phyloP scores from a whole-genome alignment of 2,888 invertebrate genomes.

The Caenorhabditis doughertyi region DNA sequence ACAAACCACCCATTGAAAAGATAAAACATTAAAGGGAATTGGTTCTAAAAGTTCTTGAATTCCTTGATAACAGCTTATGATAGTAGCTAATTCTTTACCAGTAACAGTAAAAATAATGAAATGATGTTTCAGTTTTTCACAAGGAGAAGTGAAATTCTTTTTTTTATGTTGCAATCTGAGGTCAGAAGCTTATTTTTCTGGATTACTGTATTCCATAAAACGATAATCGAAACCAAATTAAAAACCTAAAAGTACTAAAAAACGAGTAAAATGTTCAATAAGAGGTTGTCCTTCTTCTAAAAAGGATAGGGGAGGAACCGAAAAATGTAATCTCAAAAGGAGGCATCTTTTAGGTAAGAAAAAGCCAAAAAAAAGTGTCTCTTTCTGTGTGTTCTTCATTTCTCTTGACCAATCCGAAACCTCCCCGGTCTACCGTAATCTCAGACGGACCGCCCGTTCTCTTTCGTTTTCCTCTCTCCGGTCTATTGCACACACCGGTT shows the following conservation, averaged over 20 bases:
- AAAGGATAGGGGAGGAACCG: neutral
- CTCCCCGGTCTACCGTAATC: conserved; percentile 15
- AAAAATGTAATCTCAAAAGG: conserved; percentile 33
- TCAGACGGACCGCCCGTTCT: conserved; percentile 23
- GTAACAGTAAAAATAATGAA: neutral
- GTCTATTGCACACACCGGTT: conserved; percentile 45
- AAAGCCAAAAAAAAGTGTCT: conserved; percentile 40
- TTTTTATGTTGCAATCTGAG: neutral
- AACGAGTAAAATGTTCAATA: neutral
- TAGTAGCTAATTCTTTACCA: no score
- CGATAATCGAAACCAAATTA: neutral
- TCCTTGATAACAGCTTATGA: neutral
- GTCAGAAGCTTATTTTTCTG: neutral
- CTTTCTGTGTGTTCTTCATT: conserved; percentile 18
- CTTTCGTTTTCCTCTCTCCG: conserved; percentile 26
- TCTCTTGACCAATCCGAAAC: conserved; percentile 28
- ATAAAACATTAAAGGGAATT: neutral
- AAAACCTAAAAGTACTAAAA: neutral
- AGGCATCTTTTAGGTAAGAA: conserved; percentile 38
- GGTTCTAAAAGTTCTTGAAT: neutral
- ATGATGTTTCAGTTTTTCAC: no score
- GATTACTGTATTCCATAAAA: conserved; percentile 5
- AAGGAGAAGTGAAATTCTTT: neutral
- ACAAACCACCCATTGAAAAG: conserved; percentile 14
- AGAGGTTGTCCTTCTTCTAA: conserved; percentile 9